Evolutionary conservation across 2,113 vertebrate genomes (phyloP), one percentile per base, ranked within the genome.

Genomic region (Rhegmatorhina hoffmannsi): DNA sequence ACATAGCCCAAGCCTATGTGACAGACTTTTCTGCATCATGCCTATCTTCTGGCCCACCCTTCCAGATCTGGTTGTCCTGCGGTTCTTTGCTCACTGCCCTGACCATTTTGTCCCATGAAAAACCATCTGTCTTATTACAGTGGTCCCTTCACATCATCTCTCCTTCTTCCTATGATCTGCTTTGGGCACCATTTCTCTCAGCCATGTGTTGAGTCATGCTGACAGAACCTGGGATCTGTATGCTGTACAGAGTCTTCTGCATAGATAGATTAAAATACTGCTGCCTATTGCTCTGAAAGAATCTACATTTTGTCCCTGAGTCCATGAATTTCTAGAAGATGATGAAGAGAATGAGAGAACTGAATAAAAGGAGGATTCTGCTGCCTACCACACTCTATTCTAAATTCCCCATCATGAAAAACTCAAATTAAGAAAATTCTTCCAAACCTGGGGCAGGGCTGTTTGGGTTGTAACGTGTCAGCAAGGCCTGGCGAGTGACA

Each of bases 401-500:
- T 47, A 93, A 77, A 33, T 67, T 43, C 10, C 28, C 38, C 20
- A 31, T 25, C 17, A 85, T 53, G 13, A 91, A 84, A 87, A 36
- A 11, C 81, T 56, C 12, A 53, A 58, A 72, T 38, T 26, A 67
- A 77, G 23, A 43, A 20, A 83, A 44, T 13, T 40, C 58, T 69
- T 82, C 46, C 97, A 96, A 97, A 98, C 98, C 98, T 97, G 95
- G 50, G 12, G 83, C 69, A 26, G 96, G 66, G 6, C 80, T 90
- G 50, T 95, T 96, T 17, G 97, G 98, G 44, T 92, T 90, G 59
- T 97, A 97, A 26, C 98, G 98, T 3, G 62, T 95, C 95, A 97
- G 94, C 74, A 95, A 97, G 18, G 95, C 95, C 11, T 96, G 97
- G 49, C 96, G 96, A 13, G 93, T 97, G 94, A 92, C 92, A 91